Evolutionary conservation across 2,888 invertebrate genomes (phyloP).

Genomic region (Oligia strigilis): DNA sequence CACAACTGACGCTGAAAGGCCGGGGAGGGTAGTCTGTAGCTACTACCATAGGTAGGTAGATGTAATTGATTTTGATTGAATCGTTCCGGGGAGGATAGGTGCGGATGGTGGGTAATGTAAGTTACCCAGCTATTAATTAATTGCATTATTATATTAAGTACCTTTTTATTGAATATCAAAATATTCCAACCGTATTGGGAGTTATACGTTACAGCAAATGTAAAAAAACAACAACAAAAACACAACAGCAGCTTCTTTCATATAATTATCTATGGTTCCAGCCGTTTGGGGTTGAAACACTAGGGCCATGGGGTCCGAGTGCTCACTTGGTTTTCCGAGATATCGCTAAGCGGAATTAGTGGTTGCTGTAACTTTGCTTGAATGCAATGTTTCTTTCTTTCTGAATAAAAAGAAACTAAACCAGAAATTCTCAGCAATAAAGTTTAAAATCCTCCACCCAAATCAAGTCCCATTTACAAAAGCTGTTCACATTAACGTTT

Average conservation of each 20-base stretch:
- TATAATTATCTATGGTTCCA: too few species aligned
- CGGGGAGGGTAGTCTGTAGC: neutral
- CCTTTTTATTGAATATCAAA: too few species aligned
- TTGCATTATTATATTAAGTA: neutral
- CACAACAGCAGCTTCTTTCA: too few species aligned
- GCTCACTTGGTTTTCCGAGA: too few species aligned
- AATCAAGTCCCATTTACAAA: constrained; percentile 22
- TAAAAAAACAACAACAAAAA: too few species aligned
- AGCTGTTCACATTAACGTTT: constrained; percentile 50
- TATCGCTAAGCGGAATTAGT: too few species aligned
- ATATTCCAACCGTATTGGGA: too few species aligned
- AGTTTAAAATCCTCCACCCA: constrained; percentile 27
- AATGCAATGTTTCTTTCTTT: too few species aligned
- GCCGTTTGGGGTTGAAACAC: too few species aligned
- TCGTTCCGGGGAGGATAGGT: neutral
- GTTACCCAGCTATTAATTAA: neutral
- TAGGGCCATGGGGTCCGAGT: too few species aligned
- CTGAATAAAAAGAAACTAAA: neutral
- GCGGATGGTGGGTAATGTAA: neutral
- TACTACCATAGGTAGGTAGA: neutral
- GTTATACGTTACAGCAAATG: too few species aligned
- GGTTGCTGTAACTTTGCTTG: too few species aligned
- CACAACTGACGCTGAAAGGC: constrained; percentile 52
- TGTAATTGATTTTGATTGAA: constrained; percentile 39
- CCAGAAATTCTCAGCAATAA: neutral